Conservation (phyloP, 30 jellyfish, hydroid and myxozoan genomes). For the Cassiopea xamachana region DNA sequence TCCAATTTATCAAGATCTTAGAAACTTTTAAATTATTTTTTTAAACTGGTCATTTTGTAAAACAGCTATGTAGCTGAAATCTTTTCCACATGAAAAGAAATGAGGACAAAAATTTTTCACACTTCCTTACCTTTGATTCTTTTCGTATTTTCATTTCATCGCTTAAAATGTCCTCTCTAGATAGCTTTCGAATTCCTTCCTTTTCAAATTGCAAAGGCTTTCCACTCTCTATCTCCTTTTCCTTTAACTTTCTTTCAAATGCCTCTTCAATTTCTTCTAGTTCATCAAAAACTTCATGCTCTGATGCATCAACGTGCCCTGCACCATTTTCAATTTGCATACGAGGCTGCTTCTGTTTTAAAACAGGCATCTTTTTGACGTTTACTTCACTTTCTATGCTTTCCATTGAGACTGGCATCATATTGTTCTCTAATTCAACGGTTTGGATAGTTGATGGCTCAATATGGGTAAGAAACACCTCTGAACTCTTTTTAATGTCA, state of each 20-base stretch:
- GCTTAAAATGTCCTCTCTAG: background rate
- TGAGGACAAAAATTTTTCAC: background rate
- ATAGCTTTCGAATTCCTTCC: background rate
- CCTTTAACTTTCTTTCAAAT: slow-evolving; percentile 38
- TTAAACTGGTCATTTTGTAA: no score
- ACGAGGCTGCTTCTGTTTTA: background rate
- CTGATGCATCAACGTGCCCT: background rate
- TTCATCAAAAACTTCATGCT: background rate
- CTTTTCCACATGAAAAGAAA: background rate
- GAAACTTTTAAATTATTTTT: no score
- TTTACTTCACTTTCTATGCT: background rate
- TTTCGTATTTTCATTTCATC: background rate
- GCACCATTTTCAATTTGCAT: background rate
- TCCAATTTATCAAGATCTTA: no score
- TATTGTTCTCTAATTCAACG: background rate
- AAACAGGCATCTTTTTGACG: background rate
- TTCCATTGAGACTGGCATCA: background rate
- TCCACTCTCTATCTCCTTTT: slow-evolving; percentile 31
- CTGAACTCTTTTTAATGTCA: slow-evolving; percentile 7
- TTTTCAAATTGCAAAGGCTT: background rate
- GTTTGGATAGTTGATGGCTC: background rate
- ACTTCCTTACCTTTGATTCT: background rate
- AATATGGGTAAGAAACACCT: slow-evolving; percentile 14
- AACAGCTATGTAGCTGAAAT: no score
- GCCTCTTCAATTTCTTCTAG: slow-evolving; percentile 40